phyloP scores from a whole-genome alignment of 2,113 vertebrate species.

The Herpetotheres cachinnans region DNA sequence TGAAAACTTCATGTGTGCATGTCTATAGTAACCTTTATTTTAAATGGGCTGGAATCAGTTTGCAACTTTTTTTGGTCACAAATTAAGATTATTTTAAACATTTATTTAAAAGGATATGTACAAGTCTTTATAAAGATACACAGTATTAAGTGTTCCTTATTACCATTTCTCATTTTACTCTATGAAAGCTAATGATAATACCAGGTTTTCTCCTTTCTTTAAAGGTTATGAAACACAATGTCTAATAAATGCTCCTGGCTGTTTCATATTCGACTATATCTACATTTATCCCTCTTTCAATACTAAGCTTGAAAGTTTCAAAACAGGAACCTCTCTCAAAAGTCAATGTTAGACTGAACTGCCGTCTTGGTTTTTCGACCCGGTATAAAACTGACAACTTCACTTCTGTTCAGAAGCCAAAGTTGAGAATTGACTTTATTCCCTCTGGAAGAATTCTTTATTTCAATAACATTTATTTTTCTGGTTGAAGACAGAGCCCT shows the following conservation, averaged over 20 bases:
- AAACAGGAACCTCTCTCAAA: neutral
- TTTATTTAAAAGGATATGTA: neutral
- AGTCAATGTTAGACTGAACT: neutral
- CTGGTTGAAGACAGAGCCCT: neutral
- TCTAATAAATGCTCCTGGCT: neutral
- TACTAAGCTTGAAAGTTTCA: neutral
- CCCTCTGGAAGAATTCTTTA: neutral
- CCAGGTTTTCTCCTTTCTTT: neutral
- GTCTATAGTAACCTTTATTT: neutral
- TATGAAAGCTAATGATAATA: neutral
- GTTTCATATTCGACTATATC: neutral
- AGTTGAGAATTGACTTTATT: neutral
- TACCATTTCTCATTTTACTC: neutral
- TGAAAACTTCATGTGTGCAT: neutral
- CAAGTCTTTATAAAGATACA: neutral
- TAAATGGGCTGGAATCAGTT: neutral
- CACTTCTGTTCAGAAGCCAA: neutral
- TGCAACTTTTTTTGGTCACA: neutral
- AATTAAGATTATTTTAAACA: neutral
- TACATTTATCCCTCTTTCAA: neutral
- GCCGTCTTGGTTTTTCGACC: neutral
- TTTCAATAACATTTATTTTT: neutral
- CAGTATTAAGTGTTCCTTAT: neutral
- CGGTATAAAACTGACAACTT: neutral
- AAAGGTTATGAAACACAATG: neutral